Base-by-base conservation (phyloP, 64 coral and sea anemone genomes). In the Anthopleura sola region DNA sequence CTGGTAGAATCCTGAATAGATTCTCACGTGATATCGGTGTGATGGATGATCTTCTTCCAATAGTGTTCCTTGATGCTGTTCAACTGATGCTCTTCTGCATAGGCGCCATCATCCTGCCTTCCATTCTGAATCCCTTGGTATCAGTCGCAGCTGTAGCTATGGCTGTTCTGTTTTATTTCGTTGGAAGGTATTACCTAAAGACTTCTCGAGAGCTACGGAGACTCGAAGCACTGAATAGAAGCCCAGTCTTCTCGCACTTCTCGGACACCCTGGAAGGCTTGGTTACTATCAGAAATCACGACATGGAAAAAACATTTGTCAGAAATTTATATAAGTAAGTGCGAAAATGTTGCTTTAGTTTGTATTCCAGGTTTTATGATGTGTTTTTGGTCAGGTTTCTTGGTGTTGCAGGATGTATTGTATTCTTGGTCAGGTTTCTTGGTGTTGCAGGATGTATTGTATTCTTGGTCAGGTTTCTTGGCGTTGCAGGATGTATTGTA, bases 221-320 rank as follows among this genome's bases (percentile, higher is more conserved):
- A 75, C 83, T 90, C 2, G 66, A 90, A 55, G 82, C 88, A 11
- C 54, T 84, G 36, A 84, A 55, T 34, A 55, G 82, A 33, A 92
- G 90, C 36, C 85, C 90, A 36, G 85, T 92, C 20, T 92, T 88
- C 36, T 92, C 90, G 2, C 90, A 92, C 19, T 56, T 92, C 37
- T 88, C 90, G 24, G 90, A 92, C 29, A 92, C 90, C 32, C 24
- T 92, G 5, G 50, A 87, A 19, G 90, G 90, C 76, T 60, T 92
- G 44, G 90, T 83, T 19, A 92, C 86, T 24, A 88, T 92, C 29
- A 79, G 90, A 46, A 88, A 85, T 16, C 60, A 82, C 64, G 3
- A 81, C 18, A 92, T 54, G 46, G 36, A 88, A 53, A 60, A 78
- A 7, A 47, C 75, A 33, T 92, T 88, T 47, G 57, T 75, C 0